Base-by-base conservation (phyloP, 1,140 invertebrate species). In the Aphis gossypii region DNA sequence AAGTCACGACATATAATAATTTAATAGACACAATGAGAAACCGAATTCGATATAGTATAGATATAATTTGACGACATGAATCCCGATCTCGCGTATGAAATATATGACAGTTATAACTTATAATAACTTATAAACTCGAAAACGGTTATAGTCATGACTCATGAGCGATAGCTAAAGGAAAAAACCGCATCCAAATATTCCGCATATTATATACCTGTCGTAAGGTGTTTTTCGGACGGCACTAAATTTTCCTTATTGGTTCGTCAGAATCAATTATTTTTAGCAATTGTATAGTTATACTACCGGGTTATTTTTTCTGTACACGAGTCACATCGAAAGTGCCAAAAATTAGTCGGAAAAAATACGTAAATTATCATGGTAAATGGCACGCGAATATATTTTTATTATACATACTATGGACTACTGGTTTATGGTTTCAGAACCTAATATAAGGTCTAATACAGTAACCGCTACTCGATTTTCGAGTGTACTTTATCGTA, bases 1-100 rank as follows among this genome's bases (percentile, higher is more conserved):
- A 60, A 90, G 88, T 90, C 88, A 90, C 88, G 88, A 2, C 9
- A 90, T 21, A 84, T 44, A 83, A 83, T 83, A 41, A 83, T 18
- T 21, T 41, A 14, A 76, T n/a, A 18, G 60, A 35, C n/a, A 14
- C 14, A 76, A n/a, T 18, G n/a, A n/a, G 60, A 76, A 76, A n/a
- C n/a, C n/a, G 30, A 76, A 76, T 76, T 76, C 14, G 60, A 76
- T 76, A 76, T 18, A 1, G 14, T 76, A 60, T 60, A 60, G 14
- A n/a, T 18, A 35, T 68, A 35, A 76, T 76, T 76, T 68, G 60
- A n/a, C 14, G 30, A 76, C 60, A n/a, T 20, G 11, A n/a, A 35
- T n/a, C n/a, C n/a, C 30, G n/a, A n/a, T 76, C 60, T 76, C 60
- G n/a, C 30, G 30, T n/a, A 76, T 76, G 30, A n/a, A 35, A 35